Evolutionary conservation across 1,140 invertebrate species (phyloP).

Genomic region (Lordiphosa collinella): DNA sequence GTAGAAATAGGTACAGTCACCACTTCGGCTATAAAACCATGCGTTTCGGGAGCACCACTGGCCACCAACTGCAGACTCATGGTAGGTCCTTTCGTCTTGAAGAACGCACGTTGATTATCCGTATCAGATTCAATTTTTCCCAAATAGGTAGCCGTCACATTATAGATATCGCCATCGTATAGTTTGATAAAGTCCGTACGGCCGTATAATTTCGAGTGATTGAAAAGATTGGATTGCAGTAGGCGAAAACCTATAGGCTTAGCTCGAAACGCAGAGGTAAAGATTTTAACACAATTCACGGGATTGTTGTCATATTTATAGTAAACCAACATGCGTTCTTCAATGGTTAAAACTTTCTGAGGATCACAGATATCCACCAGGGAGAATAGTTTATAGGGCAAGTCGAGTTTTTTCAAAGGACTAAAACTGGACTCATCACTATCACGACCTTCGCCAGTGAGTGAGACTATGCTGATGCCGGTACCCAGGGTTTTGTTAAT

Average conservation of each 20-base stretch:
- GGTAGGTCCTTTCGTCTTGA: constrained; percentile 87
- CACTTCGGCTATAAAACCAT: constrained; percentile 99
- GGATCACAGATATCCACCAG: constrained; percentile 97
- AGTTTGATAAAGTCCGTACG: constrained; percentile 91
- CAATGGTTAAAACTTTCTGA: constrained; percentile 92
- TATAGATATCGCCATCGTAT: constrained; percentile 96
- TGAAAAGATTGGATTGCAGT: constrained; percentile 96
- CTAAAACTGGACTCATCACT: constrained; percentile 92
- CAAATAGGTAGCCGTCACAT: constrained; percentile 87
- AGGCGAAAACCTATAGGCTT: constrained; percentile 94
- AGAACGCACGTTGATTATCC: constrained; percentile 87
- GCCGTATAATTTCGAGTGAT: constrained; percentile 90
- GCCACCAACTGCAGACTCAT: constrained; percentile 96
- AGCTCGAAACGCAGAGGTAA: constrained; percentile 89
- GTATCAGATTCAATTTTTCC: constrained; percentile 86
- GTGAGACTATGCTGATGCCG: constrained; percentile 92
- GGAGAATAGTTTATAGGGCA: constrained; percentile 97
- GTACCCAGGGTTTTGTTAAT: constrained; percentile 92
- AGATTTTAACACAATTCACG: constrained; percentile 98
- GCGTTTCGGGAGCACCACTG: constrained; percentile 93
- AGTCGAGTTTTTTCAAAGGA: constrained; percentile 89
- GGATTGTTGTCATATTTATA: constrained; percentile 98
- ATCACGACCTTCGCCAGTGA: constrained; percentile 95
- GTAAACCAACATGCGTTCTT: constrained; percentile 95
- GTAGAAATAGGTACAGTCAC: constrained; percentile 95